A percentile compares a stretch with the other conserved stretches of the same genome.
phyloP scores from a whole-genome alignment of 2,113 vertebrate species.

The Siphamia tubifer region DNA sequence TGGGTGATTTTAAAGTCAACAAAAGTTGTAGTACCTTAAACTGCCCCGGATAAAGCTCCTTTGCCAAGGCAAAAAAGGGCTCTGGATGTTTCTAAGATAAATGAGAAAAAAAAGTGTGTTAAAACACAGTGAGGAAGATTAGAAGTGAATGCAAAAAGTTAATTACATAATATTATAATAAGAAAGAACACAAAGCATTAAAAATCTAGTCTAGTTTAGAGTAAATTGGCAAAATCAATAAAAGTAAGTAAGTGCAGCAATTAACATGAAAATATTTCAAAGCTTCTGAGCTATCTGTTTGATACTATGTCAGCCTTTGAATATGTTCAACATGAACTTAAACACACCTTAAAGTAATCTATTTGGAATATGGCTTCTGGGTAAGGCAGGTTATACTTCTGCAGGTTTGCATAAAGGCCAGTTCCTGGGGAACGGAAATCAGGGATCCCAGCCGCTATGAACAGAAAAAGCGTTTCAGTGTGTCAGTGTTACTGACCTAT shows the following conservation, averaged over 20 bases:
- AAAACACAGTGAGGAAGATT: background rate
- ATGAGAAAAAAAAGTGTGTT: background rate
- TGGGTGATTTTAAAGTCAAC: background rate
- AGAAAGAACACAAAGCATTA: background rate
- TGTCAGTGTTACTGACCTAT: background rate
- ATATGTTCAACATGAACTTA: background rate
- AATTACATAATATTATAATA: background rate
- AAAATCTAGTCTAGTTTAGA: no score
- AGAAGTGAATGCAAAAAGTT: background rate
- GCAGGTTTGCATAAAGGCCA: constrained; percentile 89
- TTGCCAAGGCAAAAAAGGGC: constrained; percentile 90
- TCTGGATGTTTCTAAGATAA: constrained; percentile 87
- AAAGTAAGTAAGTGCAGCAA: background rate
- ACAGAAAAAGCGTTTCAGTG: background rate
- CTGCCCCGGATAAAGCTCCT: constrained; percentile 90
- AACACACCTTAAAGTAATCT: constrained; percentile 87
- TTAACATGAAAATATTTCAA: background rate
- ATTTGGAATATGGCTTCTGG: constrained; percentile 94
- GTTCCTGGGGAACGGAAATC: constrained; percentile 92
- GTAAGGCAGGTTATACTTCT: constrained; percentile 89
- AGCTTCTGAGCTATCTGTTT: background rate
- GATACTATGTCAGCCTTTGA: background rate
- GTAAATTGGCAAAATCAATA: background rate
- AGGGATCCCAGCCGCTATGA: constrained; percentile 89
- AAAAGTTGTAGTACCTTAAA: constrained; percentile 85